Evolutionary conservation across 2,888 invertebrate species (phyloP).

Genomic region (Conchocele bisecta): DNA sequence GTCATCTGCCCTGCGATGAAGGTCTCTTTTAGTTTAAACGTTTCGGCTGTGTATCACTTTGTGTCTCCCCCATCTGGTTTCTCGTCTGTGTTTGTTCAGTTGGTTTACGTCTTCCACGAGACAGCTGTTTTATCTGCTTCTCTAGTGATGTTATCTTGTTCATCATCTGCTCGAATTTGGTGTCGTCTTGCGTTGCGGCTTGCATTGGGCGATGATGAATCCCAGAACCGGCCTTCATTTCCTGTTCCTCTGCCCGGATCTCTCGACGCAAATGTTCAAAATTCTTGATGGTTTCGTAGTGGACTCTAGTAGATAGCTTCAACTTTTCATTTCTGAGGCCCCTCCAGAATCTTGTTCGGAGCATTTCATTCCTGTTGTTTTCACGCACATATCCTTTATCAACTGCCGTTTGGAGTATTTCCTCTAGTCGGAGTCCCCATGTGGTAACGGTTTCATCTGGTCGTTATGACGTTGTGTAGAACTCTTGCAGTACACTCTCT

Average conservation of each 20-base stretch:
- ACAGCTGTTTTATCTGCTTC: not conserved
- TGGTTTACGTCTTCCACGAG: not conserved
- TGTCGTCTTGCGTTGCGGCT: not conserved
- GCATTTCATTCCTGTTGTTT: not conserved
- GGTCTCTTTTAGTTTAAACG: not conserved
- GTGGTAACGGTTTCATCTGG: not conserved
- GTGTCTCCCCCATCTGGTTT: too few relatives aligned
- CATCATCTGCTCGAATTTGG: not conserved
- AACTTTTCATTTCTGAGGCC: not conserved
- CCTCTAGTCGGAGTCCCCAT: not conserved
- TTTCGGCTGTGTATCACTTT: not conserved
- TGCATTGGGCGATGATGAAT: not conserved
- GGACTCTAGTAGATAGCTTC: not conserved
- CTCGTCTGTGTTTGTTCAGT: not conserved
- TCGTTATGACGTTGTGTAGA: not conserved
- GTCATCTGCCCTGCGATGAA: slow-evolving; percentile 3
- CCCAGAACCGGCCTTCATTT: not conserved
- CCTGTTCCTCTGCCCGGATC: not conserved
- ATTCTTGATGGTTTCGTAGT: not conserved
- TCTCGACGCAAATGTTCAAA: not conserved
- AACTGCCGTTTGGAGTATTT: not conserved
- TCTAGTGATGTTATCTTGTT: not conserved
- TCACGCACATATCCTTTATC: not conserved
- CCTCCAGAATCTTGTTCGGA: not conserved
- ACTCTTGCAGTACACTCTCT: not conserved